phyloP scores from a whole-genome alignment of 2,888 invertebrate species.

The Xestia sexstrigata region DNA sequence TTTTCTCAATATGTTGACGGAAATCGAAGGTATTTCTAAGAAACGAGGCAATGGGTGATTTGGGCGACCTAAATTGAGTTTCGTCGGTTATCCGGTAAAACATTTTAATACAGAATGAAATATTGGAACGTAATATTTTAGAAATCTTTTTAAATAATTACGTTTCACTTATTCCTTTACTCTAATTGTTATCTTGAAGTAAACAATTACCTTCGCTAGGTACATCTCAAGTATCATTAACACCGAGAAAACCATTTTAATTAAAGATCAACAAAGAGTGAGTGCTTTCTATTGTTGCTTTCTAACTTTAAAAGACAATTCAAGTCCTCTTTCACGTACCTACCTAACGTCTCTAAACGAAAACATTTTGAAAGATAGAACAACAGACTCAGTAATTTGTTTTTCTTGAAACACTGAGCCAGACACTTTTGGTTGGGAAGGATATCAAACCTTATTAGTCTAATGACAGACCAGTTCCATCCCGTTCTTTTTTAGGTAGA shows the following conservation, averaged over 20 bases:
- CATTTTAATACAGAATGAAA: neutral
- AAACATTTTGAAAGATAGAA: constrained; percentile 15
- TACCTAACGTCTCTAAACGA: neutral
- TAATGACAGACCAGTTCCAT: neutral
- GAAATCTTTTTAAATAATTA: constrained; percentile 7
- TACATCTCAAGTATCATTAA: constrained; percentile 12
- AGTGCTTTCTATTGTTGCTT: constrained; percentile 10
- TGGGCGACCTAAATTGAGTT: neutral
- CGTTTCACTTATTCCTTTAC: neutral
- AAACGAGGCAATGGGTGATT: neutral
- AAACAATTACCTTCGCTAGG: constrained; percentile 29
- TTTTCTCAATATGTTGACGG: neutral
- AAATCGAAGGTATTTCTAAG: neutral
- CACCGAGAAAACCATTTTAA: constrained; percentile 33
- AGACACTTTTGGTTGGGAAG: neutral
- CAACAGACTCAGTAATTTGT: neutral
- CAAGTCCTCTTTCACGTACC: neutral
- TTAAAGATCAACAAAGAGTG: constrained; percentile 30
- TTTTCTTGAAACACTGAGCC: constrained; percentile 14
- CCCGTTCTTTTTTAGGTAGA: too few species aligned
- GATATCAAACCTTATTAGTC: neutral
- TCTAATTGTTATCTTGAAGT: neutral
- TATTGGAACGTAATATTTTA: neutral
- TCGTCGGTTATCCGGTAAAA: neutral
- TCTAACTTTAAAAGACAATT: constrained; percentile 21